These are phyloP conservation scores for Hemicordylus capensis DNA, from an alignment of 2,113 vertebrate species.

Conservation along the genomic window DNA sequence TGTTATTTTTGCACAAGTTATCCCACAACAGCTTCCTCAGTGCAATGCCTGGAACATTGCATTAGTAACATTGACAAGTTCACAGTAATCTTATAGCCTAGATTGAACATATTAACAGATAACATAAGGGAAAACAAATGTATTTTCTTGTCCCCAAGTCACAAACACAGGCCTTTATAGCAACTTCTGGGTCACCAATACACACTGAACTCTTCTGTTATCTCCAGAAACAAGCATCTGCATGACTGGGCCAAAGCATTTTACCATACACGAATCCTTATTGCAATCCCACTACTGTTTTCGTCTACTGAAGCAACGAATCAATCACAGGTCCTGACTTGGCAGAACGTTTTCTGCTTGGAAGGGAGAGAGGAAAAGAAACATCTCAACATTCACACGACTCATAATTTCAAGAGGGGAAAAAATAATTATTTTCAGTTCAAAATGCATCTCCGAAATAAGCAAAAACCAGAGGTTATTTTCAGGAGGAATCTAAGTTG, in stretches of 20 bases:
- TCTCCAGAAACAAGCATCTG: slow-evolving; percentile 38
- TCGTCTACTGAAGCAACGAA: slow-evolving; percentile 90
- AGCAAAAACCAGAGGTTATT: neutral
- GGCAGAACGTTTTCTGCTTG: slow-evolving; percentile 92
- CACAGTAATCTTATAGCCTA: slow-evolving; percentile 35
- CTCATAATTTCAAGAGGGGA: slow-evolving; percentile 16
- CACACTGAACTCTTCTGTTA: slow-evolving; percentile 46
- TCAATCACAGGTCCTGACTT: slow-evolving; percentile 92
- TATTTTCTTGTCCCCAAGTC: slow-evolving; percentile 38
- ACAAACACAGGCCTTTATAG: slow-evolving; percentile 51
- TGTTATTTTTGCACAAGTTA: slow-evolving; percentile 4
- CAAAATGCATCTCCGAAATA: neutral
- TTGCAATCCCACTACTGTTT: slow-evolving; percentile 44
- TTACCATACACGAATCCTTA: slow-evolving; percentile 64
- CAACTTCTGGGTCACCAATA: slow-evolving; percentile 39
- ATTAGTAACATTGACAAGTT: slow-evolving; percentile 39
- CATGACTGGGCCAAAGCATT: slow-evolving; percentile 50
- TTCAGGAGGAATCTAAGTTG: neutral
- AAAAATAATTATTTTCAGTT: slow-evolving; percentile 27
- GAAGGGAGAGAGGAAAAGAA: slow-evolving; percentile 50
- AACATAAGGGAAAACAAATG: slow-evolving; percentile 54
- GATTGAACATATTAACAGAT: slow-evolving; percentile 63
- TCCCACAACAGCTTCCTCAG: slow-evolving; percentile 37
- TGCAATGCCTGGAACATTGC: slow-evolving; percentile 24
- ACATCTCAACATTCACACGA: slow-evolving; percentile 42